Evolutionary conservation across 2,888 invertebrate genomes (phyloP), one percentile per base, ranked within the genome.

Genomic region (Pristionchus arcanus): DNA sequence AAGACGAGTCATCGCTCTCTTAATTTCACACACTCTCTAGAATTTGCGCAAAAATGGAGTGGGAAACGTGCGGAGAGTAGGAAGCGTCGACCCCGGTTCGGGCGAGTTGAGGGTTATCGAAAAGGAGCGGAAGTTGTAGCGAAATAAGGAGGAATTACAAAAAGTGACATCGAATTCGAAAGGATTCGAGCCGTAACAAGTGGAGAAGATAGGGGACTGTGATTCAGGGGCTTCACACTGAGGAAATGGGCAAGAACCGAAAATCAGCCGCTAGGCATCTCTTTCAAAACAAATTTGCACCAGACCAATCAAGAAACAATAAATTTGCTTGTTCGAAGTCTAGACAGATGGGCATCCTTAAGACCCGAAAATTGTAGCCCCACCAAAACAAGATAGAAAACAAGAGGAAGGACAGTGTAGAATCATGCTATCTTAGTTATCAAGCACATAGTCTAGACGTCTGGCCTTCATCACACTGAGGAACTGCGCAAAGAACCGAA

Each of bases 1-100:
- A 81, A 25, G 81, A 42, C 37, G 74, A 81, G 81, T 81, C 81
- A 81, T 81, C 81, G 25, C 16, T 49, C 49, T 81, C 81, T 81
- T 28, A 19, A 74, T 74, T 74, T 37, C 74, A 4, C 74, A 37
- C 21, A 74, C 74, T 74, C 42, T 74, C 34, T 74, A 21, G 42
- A 9, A 25, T 21, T 4, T 19, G 21, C 37, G 21, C 11, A 21
- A 74, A 74, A 37, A 37, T 31, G 13, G 34, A 37, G 74, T 74
- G 37, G 21, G 21, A 37, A 37, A 74, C 28, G 37, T 37, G 42
- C 21, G 11, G 74, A 63, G n/a, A 21, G 1, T 15, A 13, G 11
- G 59, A 71, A 34, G 68, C 3, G 37, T 42, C 37, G 74, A 74
- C 74, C 74, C 74, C 16, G 37, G 74, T 74, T 74, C 37, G 37